Conservation (phyloP, 2,888 invertebrate species). For the Hypolimnas misippus region DNA sequence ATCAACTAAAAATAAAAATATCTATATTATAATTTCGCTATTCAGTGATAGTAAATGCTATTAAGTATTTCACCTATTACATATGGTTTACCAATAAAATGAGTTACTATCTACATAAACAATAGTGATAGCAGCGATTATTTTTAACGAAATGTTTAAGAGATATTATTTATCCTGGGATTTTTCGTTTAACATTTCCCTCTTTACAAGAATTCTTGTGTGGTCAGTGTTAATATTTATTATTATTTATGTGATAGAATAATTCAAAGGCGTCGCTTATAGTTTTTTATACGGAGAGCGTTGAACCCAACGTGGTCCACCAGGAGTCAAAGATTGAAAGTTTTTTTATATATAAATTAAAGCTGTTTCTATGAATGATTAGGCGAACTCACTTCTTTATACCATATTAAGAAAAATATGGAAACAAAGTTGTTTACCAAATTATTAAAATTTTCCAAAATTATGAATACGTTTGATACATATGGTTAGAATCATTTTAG, state of each 20-base stretch:
- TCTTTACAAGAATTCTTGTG: constrained; percentile 40
- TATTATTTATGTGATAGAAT: constrained; percentile 43
- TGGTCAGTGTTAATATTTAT: constrained; percentile 41
- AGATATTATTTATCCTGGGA: constrained; percentile 8
- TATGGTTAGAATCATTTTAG: not conserved
- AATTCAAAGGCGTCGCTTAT: constrained; percentile 41
- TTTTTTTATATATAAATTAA: not conserved
- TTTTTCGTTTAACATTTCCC: constrained; percentile 28
- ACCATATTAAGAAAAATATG: not conserved
- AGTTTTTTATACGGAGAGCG: constrained; percentile 36
- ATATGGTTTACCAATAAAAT: too few relatives aligned
- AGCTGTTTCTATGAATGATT: not conserved
- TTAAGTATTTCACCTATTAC: too few relatives aligned
- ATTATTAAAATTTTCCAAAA: too few relatives aligned
- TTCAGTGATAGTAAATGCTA: too few relatives aligned
- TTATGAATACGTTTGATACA: not conserved
- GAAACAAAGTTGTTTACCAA: not conserved
- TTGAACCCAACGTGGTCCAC: constrained; percentile 39
- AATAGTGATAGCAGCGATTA: too few relatives aligned
- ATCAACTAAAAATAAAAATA: too few relatives aligned
- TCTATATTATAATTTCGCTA: too few relatives aligned
- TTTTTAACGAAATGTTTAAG: too few relatives aligned
- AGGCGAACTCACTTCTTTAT: too few relatives aligned
- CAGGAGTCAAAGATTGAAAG: constrained; percentile 25
- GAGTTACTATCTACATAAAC: too few relatives aligned